Evolutionary conservation across 2,797 vertebrate species (phyloP).

Genomic region (Cynopterus sphinx): DNA sequence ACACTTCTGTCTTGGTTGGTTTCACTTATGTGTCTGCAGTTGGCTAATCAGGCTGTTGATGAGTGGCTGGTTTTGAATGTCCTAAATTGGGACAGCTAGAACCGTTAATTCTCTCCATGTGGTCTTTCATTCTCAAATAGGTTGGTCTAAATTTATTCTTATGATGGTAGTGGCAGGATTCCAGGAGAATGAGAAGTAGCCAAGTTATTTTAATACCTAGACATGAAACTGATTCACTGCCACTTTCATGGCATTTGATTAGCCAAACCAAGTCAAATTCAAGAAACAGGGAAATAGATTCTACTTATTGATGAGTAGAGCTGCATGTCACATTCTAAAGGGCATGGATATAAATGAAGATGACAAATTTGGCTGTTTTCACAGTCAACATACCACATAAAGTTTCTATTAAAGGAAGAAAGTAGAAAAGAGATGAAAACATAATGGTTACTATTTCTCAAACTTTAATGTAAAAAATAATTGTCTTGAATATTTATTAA

Average conservation of each 20-base stretch:
- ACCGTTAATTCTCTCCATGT: neutral
- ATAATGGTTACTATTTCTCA: neutral
- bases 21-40: neutral
- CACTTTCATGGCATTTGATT: neutral
- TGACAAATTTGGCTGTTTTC: neutral
- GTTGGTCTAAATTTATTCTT: neutral
- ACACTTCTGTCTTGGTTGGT: neutral
- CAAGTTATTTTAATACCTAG: neutral
- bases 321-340: neutral
- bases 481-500: neutral
- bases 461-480: neutral
- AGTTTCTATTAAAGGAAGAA: neutral
- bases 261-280: neutral
- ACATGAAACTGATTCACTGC: neutral
- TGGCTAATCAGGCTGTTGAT: neutral
- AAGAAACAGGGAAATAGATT: neutral
- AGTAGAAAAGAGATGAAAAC: neutral
- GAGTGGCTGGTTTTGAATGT: neutral
- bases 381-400: neutral
- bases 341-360: neutral
- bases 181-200: neutral
- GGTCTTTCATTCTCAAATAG: neutral
- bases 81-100: neutral
- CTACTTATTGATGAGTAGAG: neutral
- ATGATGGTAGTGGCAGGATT: neutral